Evolutionary conservation across 2,113 vertebrate genomes (phyloP).

Genomic region (Phoenicopterus ruber): DNA sequence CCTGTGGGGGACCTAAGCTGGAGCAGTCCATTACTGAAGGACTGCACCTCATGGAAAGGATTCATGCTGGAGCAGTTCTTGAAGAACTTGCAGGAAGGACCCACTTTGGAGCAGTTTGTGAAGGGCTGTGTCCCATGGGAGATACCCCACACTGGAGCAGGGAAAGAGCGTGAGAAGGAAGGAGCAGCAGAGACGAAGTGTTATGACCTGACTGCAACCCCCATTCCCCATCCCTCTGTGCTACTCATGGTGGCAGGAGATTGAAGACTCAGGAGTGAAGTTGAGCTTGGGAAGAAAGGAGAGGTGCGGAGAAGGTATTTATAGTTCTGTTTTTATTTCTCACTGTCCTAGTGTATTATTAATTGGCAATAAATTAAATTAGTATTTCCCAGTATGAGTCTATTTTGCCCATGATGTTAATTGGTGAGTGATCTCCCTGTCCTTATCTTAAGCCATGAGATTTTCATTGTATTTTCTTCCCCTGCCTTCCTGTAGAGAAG

Average conservation of each 20-base stretch:
- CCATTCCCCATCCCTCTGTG: not conserved
- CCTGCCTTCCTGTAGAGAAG: not conserved
- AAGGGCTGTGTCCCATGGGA: not conserved
- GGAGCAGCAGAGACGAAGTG: not conserved
- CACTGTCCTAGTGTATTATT: not conserved
- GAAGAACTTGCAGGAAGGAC: not conserved
- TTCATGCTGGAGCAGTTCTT: not conserved
- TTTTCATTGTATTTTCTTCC: not conserved
- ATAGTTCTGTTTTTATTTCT: not conserved
- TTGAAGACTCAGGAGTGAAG: not conserved
- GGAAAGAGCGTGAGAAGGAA: not conserved
- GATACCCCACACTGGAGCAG: not conserved
- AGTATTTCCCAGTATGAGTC: not conserved
- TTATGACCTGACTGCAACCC: not conserved
- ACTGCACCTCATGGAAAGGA: not conserved
- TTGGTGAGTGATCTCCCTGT: not conserved
- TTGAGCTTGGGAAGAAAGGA: not conserved
- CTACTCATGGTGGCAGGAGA: fast-evolving
- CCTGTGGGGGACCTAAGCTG: fast-evolving
- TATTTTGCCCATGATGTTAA: not conserved
- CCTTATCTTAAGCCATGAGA: not conserved
- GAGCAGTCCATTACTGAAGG: not conserved
- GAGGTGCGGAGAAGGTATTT: not conserved
- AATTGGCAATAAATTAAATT: not conserved
- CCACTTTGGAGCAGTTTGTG: not conserved